Evolutionary conservation across 2,888 invertebrate species (phyloP), one percentile per base, ranked within the genome.

Genomic region (Meliscaeva auricollis): DNA sequence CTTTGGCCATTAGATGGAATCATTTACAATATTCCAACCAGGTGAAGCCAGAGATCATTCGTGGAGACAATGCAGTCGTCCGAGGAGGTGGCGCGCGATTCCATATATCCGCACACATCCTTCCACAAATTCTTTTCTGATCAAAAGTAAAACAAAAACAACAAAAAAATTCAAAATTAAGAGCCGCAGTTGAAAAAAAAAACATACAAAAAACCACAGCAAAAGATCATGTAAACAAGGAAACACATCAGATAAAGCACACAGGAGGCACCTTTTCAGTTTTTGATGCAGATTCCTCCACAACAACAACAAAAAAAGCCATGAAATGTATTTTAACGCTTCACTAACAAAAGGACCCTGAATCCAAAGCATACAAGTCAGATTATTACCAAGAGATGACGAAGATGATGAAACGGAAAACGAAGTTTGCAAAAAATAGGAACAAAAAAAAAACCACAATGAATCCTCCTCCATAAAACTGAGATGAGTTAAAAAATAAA

Each of bases 201-300:
- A 79, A 70, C 74, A 85, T 56, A 82, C 81, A 81, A 69, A 80
- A 80, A 82, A 70, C 81, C 68, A 41, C 82, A 60, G 88, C 85
- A 88, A 88, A 88, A 87, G 87, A 87, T 88, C 88, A 88, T 88
- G 88, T 88, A 88, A 88, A 88, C 88, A 88, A 87, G 88, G 87
- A 87, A 88, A 87, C 80, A 85, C 87, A 88, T 88, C 88, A 87
- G 88, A 88, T 88, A 88, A 88, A 83, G 84, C 79, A 85, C 79
- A 81, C 79, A 81, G 87, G 84, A 81, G 76, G 87, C 76, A 77
- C 70, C 46, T 56, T 13, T 60, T 48, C 64, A 20, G 13, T 38
- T 46, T 46, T 15, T 15, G 30, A 54, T 54, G 56, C 56, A 56
- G 56, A 56, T 56, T 56, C 15, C 30, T 56, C 15, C 52, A 52